Conservation (phyloP, 2,888 invertebrate species). For the Itoplectis maculator region DNA sequence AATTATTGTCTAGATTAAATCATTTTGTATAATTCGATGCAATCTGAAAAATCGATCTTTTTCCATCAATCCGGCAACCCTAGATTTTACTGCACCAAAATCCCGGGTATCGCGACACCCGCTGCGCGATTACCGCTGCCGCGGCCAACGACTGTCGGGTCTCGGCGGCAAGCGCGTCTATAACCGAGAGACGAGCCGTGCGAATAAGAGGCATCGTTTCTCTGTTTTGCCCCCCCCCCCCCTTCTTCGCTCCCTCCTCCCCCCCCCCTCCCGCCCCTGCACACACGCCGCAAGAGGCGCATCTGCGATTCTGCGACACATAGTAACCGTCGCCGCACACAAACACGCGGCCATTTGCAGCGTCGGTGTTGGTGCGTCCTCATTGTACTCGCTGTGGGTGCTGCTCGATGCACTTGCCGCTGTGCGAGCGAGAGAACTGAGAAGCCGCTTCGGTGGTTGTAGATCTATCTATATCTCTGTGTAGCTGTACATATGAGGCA, state of each 20-base stretch:
- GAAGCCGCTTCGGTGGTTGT: slow-evolving; percentile 16
- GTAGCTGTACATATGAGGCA: no score
- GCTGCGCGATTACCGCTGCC: neutral
- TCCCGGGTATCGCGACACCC: no score
- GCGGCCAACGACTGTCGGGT: neutral
- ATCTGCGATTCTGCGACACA: slow-evolving; percentile 18
- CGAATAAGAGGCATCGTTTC: slow-evolving; percentile 19
- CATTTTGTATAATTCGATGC: no score
- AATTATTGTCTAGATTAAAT: no score
- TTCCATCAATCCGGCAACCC: no score
- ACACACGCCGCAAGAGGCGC: no score
- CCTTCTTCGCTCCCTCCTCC: no score
- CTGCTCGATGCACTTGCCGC: slow-evolving; percentile 51
- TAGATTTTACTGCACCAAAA: no score
- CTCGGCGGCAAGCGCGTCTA: slow-evolving; percentile 7
- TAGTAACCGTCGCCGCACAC: neutral
- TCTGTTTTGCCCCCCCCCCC: neutral
- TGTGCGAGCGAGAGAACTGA: slow-evolving; percentile 30
- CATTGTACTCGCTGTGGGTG: slow-evolving; percentile 26
- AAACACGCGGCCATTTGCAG: neutral
- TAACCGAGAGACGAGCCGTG: slow-evolving; percentile 4
- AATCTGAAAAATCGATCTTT: no score
- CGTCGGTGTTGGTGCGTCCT: slow-evolving; percentile 40
- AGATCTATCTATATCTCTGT: no score
- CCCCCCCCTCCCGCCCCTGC: no score